Evolutionary conservation across 53 echinoderm and acorn worm species (phyloP).

Genomic region (Arbacia lixula): DNA sequence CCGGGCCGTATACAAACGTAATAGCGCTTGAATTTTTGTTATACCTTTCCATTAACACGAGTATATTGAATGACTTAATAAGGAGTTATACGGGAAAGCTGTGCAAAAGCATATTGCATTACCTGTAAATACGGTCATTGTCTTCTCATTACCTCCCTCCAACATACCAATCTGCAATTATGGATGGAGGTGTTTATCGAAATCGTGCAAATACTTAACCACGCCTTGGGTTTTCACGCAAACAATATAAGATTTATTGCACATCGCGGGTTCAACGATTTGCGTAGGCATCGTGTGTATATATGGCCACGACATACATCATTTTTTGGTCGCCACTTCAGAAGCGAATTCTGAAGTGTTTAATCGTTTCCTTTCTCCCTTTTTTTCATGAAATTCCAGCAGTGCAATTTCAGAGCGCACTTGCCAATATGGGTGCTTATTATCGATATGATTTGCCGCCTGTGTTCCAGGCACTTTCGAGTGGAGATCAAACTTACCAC

Average conservation of each 20-base stretch:
- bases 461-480: background rate
- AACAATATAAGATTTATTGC: conserved; percentile 12
- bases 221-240: conserved; percentile 39
- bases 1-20: too few relatives aligned
- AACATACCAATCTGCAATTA: conserved; percentile 8
- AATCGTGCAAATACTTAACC: conserved; percentile 49
- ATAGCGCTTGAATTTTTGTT: too few relatives aligned
- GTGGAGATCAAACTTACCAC: conserved; percentile 27
- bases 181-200: conserved; percentile 44
- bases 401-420: conserved; percentile 9
- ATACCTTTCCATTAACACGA: too few relatives aligned
- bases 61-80: too few relatives aligned
- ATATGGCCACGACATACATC: conserved; percentile 44
- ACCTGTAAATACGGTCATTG: background rate
- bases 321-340: conserved; percentile 48
- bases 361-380: conserved; percentile 14
- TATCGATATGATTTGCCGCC: conserved; percentile 48
- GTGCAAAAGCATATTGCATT: too few relatives aligned
- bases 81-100: too few relatives aligned
- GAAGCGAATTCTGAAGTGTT: conserved; percentile 40
- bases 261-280: conserved; percentile 3
- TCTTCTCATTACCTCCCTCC: background rate
- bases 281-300: conserved; percentile 51
- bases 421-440: conserved; percentile 29
- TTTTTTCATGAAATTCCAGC: background rate